These are phyloP conservation scores for Acanthis flammea DNA, from an alignment of 2,797 vertebrate species.

Conservation along the genomic window DNA sequence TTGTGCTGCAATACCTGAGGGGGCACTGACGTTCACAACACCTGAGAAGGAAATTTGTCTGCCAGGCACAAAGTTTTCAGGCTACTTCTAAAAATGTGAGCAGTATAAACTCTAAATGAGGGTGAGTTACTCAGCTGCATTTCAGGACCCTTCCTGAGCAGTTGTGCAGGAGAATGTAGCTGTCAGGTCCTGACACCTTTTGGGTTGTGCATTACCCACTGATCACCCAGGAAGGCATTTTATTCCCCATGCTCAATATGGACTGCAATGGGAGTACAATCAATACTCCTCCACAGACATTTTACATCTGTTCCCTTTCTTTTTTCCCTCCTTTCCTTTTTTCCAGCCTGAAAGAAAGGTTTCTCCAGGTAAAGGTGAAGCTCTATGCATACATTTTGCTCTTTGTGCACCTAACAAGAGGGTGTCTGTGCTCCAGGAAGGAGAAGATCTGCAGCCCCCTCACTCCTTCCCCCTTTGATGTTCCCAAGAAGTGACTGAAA, in stretches of 20 bases:
- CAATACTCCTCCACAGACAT: background rate
- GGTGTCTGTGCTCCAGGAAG: background rate
- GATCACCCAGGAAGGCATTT: background rate
- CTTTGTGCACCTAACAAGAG: background rate
- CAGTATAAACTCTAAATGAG: background rate
- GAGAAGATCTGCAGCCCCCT: background rate
- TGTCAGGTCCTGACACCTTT: background rate
- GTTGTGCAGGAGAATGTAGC: background rate
- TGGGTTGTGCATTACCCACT: background rate
- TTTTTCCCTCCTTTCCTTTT: too few species aligned
- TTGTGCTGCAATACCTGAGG: background rate
- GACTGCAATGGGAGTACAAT: background rate
- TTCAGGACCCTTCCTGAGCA: background rate
- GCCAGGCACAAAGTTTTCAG: background rate
- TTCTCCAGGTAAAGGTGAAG: background rate
- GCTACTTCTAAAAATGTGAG: background rate
- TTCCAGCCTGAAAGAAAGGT: background rate
- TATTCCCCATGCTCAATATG: background rate
- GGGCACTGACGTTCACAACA: background rate
- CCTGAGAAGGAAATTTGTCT: background rate
- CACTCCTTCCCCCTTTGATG: conserved; percentile 22
- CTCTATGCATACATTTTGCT: background rate
- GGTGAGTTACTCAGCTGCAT: background rate
- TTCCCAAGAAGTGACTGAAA: conserved; percentile 40
- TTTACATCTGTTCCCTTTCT: background rate